Percentiles rank a stretch among this genome's conserved stretches.
These are phyloP conservation scores for Mythimna lalbum DNA, from an alignment of 2,888 invertebrate genomes.

Conservation along the genomic window DNA sequence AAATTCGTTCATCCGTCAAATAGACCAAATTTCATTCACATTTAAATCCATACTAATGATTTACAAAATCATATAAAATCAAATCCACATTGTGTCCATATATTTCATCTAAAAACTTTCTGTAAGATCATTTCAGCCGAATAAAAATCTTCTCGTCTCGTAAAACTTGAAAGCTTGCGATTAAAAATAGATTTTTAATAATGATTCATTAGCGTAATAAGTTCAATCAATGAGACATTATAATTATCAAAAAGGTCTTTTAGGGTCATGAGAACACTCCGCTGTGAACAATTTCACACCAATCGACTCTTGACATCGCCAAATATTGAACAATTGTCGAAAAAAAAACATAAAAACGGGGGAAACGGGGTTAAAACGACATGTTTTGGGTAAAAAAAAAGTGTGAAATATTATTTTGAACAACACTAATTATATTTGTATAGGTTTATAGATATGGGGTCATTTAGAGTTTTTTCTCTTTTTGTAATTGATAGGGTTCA, in stretches of 20 bases:
- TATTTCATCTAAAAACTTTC: background rate
- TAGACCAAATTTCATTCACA: no score
- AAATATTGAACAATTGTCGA: constrained; percentile 79
- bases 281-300: constrained; percentile 80
- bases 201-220: constrained; percentile 56
- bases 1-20: no score
- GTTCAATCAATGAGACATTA: constrained; percentile 29
- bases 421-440: constrained; percentile 89
- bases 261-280: constrained; percentile 80
- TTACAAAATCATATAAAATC: background rate
- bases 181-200: constrained; percentile 15
- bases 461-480: constrained; percentile 72
- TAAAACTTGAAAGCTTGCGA: constrained; percentile 4
- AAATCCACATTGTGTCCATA: background rate
- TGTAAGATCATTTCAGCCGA: background rate
- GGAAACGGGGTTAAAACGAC: constrained; percentile 86
- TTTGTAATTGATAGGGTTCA: constrained; percentile 76
- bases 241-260: constrained; percentile 61
- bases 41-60: no score
- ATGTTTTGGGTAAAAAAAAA: constrained; percentile 87
- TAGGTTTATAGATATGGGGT: constrained; percentile 78
- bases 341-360: constrained; percentile 79
- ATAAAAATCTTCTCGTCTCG: constrained; percentile 1
- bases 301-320: constrained; percentile 83
- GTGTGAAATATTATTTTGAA: constrained; percentile 80